Percentiles rank a stretch among this genome's conserved stretches.
These are phyloP conservation scores for Nowickia ferox DNA, from an alignment of 2,888 invertebrate species.

Conservation along the genomic window DNA sequence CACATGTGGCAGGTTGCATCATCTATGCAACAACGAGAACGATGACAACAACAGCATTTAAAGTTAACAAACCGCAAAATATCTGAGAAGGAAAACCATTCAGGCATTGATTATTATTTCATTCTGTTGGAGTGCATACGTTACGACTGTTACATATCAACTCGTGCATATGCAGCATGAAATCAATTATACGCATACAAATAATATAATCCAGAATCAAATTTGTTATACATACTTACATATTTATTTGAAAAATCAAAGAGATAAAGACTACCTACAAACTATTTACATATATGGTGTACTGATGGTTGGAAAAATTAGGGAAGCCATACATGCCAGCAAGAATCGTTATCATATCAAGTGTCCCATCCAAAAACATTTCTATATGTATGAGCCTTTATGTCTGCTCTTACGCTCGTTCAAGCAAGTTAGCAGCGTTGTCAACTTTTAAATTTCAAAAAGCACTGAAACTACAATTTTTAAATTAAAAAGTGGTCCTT, in stretches of 20 bases:
- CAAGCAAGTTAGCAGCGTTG: not conserved
- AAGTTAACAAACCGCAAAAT: constrained; percentile 70
- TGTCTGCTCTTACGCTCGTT: constrained; percentile 24
- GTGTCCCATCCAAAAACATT: constrained; percentile 25
- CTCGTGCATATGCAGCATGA: constrained; percentile 69
- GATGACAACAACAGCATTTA: constrained; percentile 30
- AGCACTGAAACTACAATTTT: too few species aligned
- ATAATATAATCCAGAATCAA: constrained; percentile 77
- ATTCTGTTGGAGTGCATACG: constrained; percentile 55
- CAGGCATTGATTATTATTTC: constrained; percentile 62
- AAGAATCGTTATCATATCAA: constrained; percentile 15
- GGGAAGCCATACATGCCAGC: constrained; percentile 17
- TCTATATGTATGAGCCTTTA: not conserved
- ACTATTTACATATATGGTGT: constrained; percentile 7
- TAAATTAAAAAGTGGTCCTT: too few species aligned
- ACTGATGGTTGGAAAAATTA: constrained; percentile 18
- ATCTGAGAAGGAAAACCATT: constrained; percentile 68
- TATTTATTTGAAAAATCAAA: constrained; percentile 73
- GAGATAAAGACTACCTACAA: constrained; percentile 29
- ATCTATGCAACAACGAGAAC: constrained; percentile 10
- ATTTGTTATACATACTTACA: constrained; percentile 61
- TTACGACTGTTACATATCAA: constrained; percentile 56
- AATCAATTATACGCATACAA: constrained; percentile 80
- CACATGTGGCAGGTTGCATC: too few species aligned
- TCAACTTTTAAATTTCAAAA: too few species aligned